Evolutionary conservation across 2,113 vertebrate genomes (phyloP), one percentile per base, ranked within the genome.

Genomic region (Hirundichthys speculiger): DNA sequence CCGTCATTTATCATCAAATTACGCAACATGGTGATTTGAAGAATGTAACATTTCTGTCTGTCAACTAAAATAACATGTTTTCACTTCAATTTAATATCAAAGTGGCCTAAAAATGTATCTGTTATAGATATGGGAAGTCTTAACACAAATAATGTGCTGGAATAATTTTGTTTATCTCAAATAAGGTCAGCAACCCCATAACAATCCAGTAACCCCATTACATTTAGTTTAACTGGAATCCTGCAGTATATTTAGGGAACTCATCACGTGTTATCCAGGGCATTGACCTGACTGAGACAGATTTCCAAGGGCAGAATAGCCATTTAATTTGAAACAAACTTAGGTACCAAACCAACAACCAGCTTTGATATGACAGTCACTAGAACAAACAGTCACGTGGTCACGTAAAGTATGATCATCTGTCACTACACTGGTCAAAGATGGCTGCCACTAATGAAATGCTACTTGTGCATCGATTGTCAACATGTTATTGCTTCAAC

Each of bases 401-500:
- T 86, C 82, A 86, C 62, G 43, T 62, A 69, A 67, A 84, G 56
- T 72, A 76, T 69, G 56, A 81, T 78, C 67, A 58, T 76, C 68
- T 79, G 74, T 86, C 79, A 88, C 76, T 69, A 80, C 73, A 79
- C 68, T 56, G 69, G 63, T 84, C 55, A 77, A 64, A 69, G 60
- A 79, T 70, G 77, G 55, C 27, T 59, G 66, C 46, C 58, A 77
- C 69, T 64, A 69, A 81, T 76, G 80, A 80, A 75, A 81, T 20
- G 55, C 57, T 75, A 71, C 69, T 54, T 64, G 78, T 75, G 74
- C 64, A 77, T 85, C 77, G 92, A 93, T 93, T 93, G 91, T 93
- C 92, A 89, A 84, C 64, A 86, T 90, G 89, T 91, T 93, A 93
- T 93, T 93, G 91, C 92, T 93, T 88, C 85, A 84, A 79, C 84